Evolutionary conservation across 2,113 vertebrate genomes (phyloP), one percentile per base, ranked within the genome.

Genomic region (Leptosomus discolor): DNA sequence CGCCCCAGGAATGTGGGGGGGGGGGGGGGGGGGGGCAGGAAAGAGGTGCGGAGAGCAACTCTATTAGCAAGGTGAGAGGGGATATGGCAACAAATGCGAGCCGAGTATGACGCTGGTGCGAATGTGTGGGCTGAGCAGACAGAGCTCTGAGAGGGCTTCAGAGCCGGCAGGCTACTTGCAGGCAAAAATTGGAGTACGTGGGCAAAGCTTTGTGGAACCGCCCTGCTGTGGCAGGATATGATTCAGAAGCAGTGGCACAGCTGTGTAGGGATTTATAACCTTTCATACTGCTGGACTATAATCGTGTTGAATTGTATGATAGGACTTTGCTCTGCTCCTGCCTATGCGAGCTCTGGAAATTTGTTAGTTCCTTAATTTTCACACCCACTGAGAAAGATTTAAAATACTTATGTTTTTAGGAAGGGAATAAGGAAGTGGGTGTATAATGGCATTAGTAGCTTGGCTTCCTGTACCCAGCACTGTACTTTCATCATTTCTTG

Each of bases 51-150:
- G 43, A n/a, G 37, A n/a, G 18, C 8, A 2, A 22, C 15, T 67
- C 75, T 13, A 2, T 10, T 19, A 92, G 12, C 39, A 7, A 77
- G 32, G 12, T 5, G 57, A 71, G 34, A 26, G n/a, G 48, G 48
- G 36, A 12, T 8, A 7, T 15, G 39, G 36, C 13, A 73, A 34
- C 43, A 34, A 11, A 26, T 5, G 6, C 1, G 2, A 5, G 8
- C 5, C 26, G 51, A 32, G 30, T 15, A 17, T 4, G n/a, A 9
- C 1, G 0, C 21, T 14, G 45, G 30, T 15, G 23, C 3, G 12
- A 46, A 48, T 41, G 13, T 20, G 70, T 56, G 51, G 51, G 60
- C 74, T 34, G 29, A 41, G 58, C 12, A 5, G 39, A 41, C 68
- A 56, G 65, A 70, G 56, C 74, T 24, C 29, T 50, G 60, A 8